These are phyloP conservation scores for Eupithecia tripunctaria DNA, from an alignment of 2,888 invertebrate species.

Conservation along the genomic window DNA sequence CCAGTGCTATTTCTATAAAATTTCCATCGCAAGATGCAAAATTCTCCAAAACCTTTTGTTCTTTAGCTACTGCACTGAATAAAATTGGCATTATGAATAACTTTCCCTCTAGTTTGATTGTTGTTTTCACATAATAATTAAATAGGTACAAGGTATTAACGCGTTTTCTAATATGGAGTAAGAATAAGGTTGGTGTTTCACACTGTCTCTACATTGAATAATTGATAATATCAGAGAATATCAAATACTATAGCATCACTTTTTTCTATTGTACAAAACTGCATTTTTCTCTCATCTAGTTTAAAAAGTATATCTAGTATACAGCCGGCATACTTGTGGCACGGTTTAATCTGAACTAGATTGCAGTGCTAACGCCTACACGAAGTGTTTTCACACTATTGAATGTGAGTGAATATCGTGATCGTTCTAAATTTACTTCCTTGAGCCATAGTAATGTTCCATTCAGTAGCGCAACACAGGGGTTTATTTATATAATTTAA, in stretches of 20 bases:
- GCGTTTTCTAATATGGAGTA: background rate
- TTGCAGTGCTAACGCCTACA: conserved; percentile 41
- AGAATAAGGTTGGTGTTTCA: background rate
- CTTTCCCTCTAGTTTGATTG: background rate
- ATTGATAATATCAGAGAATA: background rate
- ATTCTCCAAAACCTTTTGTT: conserved; percentile 90
- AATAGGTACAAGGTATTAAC: background rate
- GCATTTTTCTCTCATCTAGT: background rate
- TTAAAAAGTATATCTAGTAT: background rate
- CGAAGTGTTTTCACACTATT: conserved; percentile 50
- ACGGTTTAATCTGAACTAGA: conserved; percentile 21
- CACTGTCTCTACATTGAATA: background rate
- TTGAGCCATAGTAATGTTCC: conserved; percentile 36
- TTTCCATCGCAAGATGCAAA: conserved; percentile 96
- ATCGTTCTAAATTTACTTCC: conserved; percentile 65
- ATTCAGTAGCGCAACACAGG: conserved; percentile 20
- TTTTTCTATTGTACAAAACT: background rate
- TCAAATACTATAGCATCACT: background rate
- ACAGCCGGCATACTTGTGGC: conserved; percentile 10
- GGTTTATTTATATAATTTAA: background rate
- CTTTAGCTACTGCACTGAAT: conserved; percentile 93
- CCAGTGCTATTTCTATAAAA: conserved; percentile 95
- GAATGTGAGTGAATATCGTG: conserved; percentile 53
- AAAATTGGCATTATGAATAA: conserved; percentile 91
- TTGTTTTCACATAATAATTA: background rate